Evolutionary conservation across 2,888 invertebrate species (phyloP).

Genomic region (Chaitophorus viminalis): DNA sequence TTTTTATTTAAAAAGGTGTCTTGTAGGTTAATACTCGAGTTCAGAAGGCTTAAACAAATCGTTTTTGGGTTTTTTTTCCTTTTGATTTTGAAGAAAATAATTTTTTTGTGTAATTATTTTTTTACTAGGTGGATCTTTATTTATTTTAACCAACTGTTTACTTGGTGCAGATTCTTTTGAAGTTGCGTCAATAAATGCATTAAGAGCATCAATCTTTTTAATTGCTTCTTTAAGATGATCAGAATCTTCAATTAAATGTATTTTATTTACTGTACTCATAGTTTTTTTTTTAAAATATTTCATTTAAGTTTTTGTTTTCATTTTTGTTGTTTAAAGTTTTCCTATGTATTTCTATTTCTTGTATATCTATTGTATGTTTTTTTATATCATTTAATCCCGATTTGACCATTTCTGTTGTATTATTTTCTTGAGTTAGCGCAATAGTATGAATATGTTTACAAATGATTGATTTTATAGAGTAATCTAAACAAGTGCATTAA

Average conservation of each 20-base stretch:
- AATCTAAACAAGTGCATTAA: neutral
- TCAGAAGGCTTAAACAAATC: neutral
- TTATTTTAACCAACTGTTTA: neutral
- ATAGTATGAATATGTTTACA: neutral
- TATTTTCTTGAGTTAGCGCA: neutral
- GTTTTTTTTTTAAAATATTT: neutral
- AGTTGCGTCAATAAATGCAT: conserved; percentile 5
- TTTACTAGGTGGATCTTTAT: neutral
- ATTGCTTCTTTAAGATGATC: neutral
- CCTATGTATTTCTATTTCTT: conserved; percentile 3
- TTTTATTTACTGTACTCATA: neutral
- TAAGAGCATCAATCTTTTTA: neutral
- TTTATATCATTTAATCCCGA: neutral
- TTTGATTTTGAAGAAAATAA: neutral
- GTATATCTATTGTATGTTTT: neutral
- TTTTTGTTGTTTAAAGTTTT: neutral
- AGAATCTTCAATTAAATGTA: neutral
- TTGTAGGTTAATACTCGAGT: neutral
- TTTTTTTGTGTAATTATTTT: neutral
- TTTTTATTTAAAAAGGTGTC: neutral
- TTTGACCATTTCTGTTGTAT: neutral
- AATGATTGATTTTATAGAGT: neutral
- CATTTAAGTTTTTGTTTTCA: neutral
- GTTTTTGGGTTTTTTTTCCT: neutral
- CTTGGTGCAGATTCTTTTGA: neutral